Evolutionary conservation across 2,113 vertebrate genomes (phyloP).

Genomic region (Tauraco erythrolophus): DNA sequence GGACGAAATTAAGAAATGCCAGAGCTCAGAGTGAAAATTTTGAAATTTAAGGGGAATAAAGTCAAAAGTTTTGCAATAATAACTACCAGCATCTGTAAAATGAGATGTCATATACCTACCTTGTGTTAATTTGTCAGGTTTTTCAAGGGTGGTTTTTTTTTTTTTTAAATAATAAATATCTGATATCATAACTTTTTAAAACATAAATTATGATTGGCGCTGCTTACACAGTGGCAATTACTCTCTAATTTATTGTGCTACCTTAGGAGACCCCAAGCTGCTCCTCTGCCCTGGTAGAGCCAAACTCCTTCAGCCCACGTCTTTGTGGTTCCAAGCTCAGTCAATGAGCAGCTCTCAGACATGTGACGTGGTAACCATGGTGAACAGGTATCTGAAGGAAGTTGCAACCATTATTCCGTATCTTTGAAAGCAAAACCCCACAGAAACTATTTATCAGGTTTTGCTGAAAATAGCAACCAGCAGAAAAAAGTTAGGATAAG

Average conservation of each 20-base stretch:
- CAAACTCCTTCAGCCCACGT: neutral
- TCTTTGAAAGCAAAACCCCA: conserved; percentile 1
- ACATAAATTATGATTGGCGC: neutral
- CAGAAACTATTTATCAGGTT: conserved; percentile 8
- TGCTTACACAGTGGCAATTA: neutral
- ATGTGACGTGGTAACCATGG: neutral
- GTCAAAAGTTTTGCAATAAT: neutral
- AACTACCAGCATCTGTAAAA: neutral
- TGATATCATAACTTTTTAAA: neutral
- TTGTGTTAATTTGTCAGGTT: neutral
- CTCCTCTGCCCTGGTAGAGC: neutral
- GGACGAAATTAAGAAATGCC: neutral
- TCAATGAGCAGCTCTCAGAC: neutral
- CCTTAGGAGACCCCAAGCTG: neutral
- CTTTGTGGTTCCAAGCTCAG: neutral
- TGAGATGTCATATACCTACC: neutral
- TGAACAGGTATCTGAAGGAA: neutral
- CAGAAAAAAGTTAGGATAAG: conserved; percentile 17
- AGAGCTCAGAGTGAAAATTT: neutral
- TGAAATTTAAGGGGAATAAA: neutral
- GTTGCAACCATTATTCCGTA: neutral
- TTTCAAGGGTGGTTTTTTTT: fast-evolving
- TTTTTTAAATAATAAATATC: no score
- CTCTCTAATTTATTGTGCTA: neutral
- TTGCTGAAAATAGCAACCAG: conserved; percentile 9